Evolutionary conservation across 30 jellyfish, hydroid and myxozoan species (phyloP), one percentile per base, ranked within the genome.

Genomic region (Chrysaora quinquecirrha): DNA sequence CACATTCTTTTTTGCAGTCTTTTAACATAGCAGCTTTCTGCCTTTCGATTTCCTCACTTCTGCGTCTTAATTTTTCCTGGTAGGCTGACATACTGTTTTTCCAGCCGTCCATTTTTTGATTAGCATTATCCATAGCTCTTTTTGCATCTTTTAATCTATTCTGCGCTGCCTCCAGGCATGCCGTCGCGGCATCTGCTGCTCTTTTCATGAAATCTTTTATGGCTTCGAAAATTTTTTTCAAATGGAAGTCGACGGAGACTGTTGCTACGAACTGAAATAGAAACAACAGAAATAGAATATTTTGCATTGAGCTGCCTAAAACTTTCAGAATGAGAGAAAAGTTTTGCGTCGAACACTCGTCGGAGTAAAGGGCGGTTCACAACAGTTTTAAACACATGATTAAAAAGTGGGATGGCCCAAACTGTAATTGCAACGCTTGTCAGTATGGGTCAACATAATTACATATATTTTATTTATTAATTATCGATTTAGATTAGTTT

Each of bases 81-180:
- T 64, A 86, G 2, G 64, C 80, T 20, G 31, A 38, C 49, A 86
- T 72, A 30, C 31, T 24, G 0, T 21, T 3, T 48, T 56, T 22
- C 96, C 96, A 87, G 56, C 88, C 83, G 1, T 46, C 69, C 82
- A 87, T 43, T 76, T 87, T 87, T 35, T 61, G 30, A 24, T 22
- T 4, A 4, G 96, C 96, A 30, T 48, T 34, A 9, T 69, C 11
- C 31, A 77, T 73, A 6, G 81, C 76, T 20, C 21, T 62, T 60
- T 71, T 54, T 0, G 93, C 84, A 14, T 21, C 83, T 29, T 49
- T 34, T n/a, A 87, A 63, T 48, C 33, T 35, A 19, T 43, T 35
- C n/a, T 79, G 49, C 18, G 96, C 96, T 0, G 31, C 61, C 16
- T 24, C 27, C 1, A 86, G 25, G 16, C 60, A 75, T 19, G 31